A percentile compares a stretch with the other conserved stretches of the same genome.
Conservation (phyloP, 2,888 invertebrate species). For the Xylota sylvarum region DNA sequence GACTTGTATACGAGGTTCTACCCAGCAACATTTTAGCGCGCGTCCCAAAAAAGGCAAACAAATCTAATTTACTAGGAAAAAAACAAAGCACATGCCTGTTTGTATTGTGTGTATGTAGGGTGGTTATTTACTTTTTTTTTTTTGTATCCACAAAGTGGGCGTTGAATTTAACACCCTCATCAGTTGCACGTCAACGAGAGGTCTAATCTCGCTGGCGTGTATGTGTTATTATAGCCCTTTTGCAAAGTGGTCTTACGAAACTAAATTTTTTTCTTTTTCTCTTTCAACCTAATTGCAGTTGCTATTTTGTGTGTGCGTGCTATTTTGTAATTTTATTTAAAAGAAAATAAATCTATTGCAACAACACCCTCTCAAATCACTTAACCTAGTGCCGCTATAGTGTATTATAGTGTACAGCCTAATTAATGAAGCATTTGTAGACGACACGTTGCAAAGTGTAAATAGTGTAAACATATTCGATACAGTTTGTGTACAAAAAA, state of each 20-base stretch:
- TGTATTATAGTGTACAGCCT: conserved; percentile 29
- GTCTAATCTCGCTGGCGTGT: conserved; percentile 53
- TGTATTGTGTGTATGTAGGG: neutral
- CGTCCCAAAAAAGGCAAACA: conserved; percentile 40
- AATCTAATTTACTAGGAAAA: conserved; percentile 47
- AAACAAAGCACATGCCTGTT: neutral
- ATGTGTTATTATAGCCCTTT: conserved; percentile 51
- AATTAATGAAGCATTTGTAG: conserved; percentile 32
- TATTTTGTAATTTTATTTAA: conserved; percentile 31
- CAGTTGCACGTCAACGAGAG: conserved; percentile 4
- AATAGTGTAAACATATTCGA: conserved; percentile 1
- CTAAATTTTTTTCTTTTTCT: neutral
- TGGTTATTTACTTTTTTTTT: conserved; percentile 65
- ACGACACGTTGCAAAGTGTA: conserved; percentile 30
- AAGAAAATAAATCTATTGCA: conserved; percentile 16
- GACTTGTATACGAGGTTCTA: conserved; percentile 34
- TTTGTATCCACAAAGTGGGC: conserved; percentile 21
- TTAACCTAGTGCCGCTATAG: conserved; percentile 57
- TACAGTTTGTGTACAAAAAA: conserved; percentile 18
- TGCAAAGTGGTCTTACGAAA: conserved; percentile 49
- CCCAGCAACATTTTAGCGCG: conserved; percentile 6
- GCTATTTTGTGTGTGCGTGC: conserved; percentile 59
- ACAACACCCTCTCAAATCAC: conserved; percentile 32
- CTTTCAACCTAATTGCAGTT: conserved; percentile 51
- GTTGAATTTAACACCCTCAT: conserved; percentile 53